phyloP scores from a whole-genome alignment of 2,797 vertebrate species.

The Pipistrellus kuhlii region DNA sequence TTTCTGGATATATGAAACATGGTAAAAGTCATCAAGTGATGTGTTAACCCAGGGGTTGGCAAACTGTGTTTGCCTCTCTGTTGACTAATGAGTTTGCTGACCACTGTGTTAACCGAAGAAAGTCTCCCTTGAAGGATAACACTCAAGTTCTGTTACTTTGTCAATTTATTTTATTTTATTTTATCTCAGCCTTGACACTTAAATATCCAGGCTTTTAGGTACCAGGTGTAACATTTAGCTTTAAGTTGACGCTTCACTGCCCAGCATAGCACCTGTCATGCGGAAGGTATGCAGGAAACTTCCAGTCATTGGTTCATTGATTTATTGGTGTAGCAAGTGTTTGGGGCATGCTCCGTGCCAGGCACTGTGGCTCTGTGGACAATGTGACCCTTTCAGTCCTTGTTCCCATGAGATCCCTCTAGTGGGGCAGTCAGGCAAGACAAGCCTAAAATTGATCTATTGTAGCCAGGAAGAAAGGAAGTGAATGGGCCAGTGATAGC shows the following conservation, averaged over 20 bases:
- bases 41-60: neutral
- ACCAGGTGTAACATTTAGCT: neutral
- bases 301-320: neutral
- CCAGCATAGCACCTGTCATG: neutral
- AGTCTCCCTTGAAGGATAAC: neutral
- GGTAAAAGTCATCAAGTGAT: neutral
- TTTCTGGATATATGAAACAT: neutral
- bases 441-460: neutral
- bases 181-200: neutral
- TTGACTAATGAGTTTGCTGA: no score
- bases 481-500: neutral
- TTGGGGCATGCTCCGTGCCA: neutral
- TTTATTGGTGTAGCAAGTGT: neutral
- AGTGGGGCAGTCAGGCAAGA: neutral
- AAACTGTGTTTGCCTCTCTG: no score
- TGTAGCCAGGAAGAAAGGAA: neutral
- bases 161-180: neutral
- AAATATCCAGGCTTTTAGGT: neutral
- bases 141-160: neutral
- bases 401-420: neutral
- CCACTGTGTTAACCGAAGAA: neutral
- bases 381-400: neutral
- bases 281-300: neutral
- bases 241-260: neutral
- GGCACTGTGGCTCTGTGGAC: neutral